Base-by-base conservation (phyloP, 2,888 invertebrate genomes). In the Ochropacha duplaris region DNA sequence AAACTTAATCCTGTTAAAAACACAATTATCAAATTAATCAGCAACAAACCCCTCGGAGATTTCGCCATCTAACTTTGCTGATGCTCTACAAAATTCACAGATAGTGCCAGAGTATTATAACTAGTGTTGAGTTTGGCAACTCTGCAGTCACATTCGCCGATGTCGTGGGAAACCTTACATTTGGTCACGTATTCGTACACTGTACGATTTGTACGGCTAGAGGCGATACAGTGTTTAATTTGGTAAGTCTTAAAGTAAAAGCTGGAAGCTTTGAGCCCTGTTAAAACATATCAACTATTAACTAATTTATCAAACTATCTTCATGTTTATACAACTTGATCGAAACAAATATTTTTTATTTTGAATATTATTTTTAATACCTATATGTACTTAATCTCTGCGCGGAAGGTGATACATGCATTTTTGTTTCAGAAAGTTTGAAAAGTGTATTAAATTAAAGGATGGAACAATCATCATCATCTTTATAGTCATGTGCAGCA, bases 191-290 rank as follows among this genome's bases (percentile, higher is more conserved):
- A 75, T 69, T 66, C 60, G 64, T 63, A 69, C 71, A 68, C 57
- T 61, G 69, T 68, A 66, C 59, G 60, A 69, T 73, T 72, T 60
- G 69, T 68, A 66, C 59, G 60, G 70, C 74, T 71, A 58, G 60
- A 67, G 74, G 77, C 76, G 71, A 79, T 79, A 78, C 77, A 70
- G 59, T 67, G 66, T 71, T 69, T 69, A 72, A 74, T 74, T 74
- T 67, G 59, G 55, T 54, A 16, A 51, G 64, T 59, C 31, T 54
- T 65, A 71, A 16, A 54, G 16, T 5, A 59, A 1, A 54, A 55
- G 61, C 24, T 1, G 24, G 1, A 4, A 55, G 60, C 65, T n/a
- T n/a, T n/a, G n/a, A n/a, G n/a, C n/a, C n/a, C n/a, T n/a, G n/a
- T n/a, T n/a, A n/a, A n/a, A n/a, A n/a, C n/a, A n/a, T n/a, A n/a